phyloP scores from a whole-genome alignment of 2,888 invertebrate species.

The Protula sp. region DNA sequence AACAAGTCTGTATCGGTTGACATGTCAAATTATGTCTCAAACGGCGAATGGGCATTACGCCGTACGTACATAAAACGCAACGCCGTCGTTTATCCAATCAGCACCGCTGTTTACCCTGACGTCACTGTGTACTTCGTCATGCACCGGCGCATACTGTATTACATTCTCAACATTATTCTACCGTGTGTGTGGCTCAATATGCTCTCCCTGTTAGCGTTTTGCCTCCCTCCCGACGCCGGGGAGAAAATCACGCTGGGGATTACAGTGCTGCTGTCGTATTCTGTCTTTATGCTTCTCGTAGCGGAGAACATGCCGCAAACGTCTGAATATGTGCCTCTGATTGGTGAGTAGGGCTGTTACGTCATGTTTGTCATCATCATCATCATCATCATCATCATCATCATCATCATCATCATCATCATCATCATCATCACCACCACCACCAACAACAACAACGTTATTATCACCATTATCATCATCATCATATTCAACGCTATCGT shows the following conservation, averaged over 20 bases:
- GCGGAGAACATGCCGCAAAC: slow-evolving; percentile 57
- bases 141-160: slow-evolving; percentile 52
- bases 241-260: slow-evolving; percentile 57
- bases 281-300: slow-evolving; percentile 55
- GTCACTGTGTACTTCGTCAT: slow-evolving; percentile 56
- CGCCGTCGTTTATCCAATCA: slow-evolving; percentile 43
- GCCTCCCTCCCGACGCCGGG: slow-evolving; percentile 54
- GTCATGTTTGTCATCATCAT: no score
- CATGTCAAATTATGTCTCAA: slow-evolving; percentile 40
- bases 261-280: slow-evolving; percentile 55
- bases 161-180: slow-evolving; percentile 52
- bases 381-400: no score
- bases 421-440: no score
- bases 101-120: slow-evolving; percentile 42
- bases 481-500: no score
- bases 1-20: slow-evolving; percentile 47
- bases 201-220: slow-evolving; percentile 55
- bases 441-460: no score
- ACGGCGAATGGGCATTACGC: slow-evolving; percentile 47
- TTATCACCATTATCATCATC: no score
- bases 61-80: slow-evolving; percentile 33
- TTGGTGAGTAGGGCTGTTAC: slow-evolving; percentile 42
- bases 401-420: no score
- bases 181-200: slow-evolving; percentile 55
- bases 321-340: slow-evolving; percentile 56